Conservation (phyloP, 2,113 vertebrate species). For the Salminus brasiliensis region DNA sequence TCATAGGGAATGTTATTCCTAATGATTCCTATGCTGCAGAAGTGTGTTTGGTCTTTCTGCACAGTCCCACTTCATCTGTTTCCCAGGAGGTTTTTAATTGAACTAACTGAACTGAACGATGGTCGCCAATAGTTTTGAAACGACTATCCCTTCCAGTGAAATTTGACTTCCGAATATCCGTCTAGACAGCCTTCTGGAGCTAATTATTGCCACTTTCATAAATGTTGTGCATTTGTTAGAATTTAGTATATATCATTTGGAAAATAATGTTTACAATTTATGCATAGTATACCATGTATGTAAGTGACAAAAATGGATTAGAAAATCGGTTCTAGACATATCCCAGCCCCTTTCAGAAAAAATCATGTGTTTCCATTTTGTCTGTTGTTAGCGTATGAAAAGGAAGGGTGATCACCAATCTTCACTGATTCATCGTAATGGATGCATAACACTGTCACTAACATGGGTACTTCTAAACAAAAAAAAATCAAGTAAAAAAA, state of each 20-base stretch:
- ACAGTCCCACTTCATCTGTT: not conserved
- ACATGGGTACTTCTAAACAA: too few relatives aligned
- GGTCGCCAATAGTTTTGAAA: not conserved
- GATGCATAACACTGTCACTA: not conserved
- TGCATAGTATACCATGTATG: conserved; percentile 72
- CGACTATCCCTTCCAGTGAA: conserved; percentile 10
- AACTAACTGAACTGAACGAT: not conserved
- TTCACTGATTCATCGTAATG: not conserved
- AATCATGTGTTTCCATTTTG: not conserved
- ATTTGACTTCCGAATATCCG: conserved; percentile 62
- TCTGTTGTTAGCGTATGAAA: not conserved
- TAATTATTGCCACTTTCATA: conserved; percentile 80
- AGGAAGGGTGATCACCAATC: not conserved
- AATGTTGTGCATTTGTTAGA: conserved; percentile 68
- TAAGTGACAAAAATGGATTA: conserved; percentile 67
- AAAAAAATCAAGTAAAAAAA: not conserved
- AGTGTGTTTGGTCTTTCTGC: conserved; percentile 21
- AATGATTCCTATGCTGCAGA: not conserved
- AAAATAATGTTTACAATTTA: conserved; percentile 64
- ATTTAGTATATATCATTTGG: conserved; percentile 59
- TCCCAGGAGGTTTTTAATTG: conserved; percentile 1
- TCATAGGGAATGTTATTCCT: not conserved
- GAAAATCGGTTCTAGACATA: conserved; percentile 63
- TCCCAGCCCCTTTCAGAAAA: conserved; percentile 13
- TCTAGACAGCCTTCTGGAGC: conserved; percentile 63